Base-by-base conservation (phyloP, 1,140 invertebrate genomes). In the Papilio glaucus region DNA sequence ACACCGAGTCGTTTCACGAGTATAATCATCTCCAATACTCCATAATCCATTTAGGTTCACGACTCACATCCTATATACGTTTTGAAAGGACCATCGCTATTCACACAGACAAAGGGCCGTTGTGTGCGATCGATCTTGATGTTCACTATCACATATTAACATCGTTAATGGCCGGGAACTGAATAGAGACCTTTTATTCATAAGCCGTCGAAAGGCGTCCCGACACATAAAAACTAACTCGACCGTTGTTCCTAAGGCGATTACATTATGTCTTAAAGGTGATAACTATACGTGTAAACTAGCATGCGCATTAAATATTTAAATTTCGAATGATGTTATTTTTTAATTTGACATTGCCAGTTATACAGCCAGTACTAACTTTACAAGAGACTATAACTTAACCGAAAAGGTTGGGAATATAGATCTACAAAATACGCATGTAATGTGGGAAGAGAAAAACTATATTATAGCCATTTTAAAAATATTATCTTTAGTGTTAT, bases 131-230 rank as follows among this genome's bases (percentile, higher is more conserved):
- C 82, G 79, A 83, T 82, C 77, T 81, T 81, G 74, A 77, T 75
- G 80, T 72, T 73, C 75, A 78, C 76, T 82, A 87, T 81, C 78
- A 74, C 72, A 71, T 86, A 86, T 87, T 85, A 87, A 85, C 81
- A 85, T 85, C 82, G 80, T 72, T 84, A 84, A 87, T 87, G 83
- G 82, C 75, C 72, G 72, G 83, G 80, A 81, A 57, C 77, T 62
- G 72, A 38, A 83, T 78, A 81, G 68, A 83, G 72, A 60, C 61
- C 78, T 74, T 81, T 82, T 77, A 83, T 86, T 82, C 81, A 76
- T 73, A 74, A 75, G 65, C 72, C 65, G 67, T 72, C 24, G 76
- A 65, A 62, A 65, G 61, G 33, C 29, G 62, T 8, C 15, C 33
- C 62, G 62, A 65, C 62, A 18, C 29, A 65, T 65, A 65, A 65